Evolutionary conservation across 2,888 invertebrate species (phyloP).

Genomic region (Tenthredo amoena): DNA sequence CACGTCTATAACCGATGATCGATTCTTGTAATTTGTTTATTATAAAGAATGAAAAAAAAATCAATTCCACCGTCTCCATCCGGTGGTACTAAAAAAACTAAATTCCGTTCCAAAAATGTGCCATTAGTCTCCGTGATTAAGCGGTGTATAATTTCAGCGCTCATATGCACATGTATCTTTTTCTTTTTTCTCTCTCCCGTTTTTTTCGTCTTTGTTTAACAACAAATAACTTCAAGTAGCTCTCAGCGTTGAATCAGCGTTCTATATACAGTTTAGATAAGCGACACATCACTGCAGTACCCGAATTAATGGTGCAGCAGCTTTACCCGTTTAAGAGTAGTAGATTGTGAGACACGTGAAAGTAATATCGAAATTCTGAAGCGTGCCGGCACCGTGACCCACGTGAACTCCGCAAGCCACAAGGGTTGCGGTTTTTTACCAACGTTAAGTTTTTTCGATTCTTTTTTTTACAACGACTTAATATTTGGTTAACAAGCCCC

Average conservation of each 20-base stretch:
- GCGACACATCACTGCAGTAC: neutral
- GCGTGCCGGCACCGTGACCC: constrained; percentile 34
- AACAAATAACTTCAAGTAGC: neutral
- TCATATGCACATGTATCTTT: neutral
- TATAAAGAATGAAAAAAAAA: neutral
- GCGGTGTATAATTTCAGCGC: constrained; percentile 6
- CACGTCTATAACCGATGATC: neutral
- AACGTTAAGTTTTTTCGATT: neutral
- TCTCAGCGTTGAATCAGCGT: constrained; percentile 27
- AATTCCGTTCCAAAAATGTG: neutral
- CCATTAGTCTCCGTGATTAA: neutral
- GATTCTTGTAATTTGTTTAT: neutral
- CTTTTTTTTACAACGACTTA: constrained; percentile 30
- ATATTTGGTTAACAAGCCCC: constrained; percentile 53
- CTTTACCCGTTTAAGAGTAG: neutral
- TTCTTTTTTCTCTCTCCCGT: neutral
- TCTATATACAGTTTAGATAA: constrained; percentile 32
- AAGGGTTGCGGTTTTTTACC: constrained; percentile 46
- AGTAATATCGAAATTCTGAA: constrained; percentile 13
- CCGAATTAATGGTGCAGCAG: neutral
- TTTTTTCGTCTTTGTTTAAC: neutral
- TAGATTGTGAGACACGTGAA: constrained; percentile 31
- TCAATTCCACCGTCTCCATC: constrained; percentile 6
- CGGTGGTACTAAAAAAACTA: neutral
- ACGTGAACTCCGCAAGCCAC: constrained; percentile 36